Evolutionary conservation across 35 echinoderm and acorn worm genomes (phyloP).

Genomic region (Anneissia japonica): DNA sequence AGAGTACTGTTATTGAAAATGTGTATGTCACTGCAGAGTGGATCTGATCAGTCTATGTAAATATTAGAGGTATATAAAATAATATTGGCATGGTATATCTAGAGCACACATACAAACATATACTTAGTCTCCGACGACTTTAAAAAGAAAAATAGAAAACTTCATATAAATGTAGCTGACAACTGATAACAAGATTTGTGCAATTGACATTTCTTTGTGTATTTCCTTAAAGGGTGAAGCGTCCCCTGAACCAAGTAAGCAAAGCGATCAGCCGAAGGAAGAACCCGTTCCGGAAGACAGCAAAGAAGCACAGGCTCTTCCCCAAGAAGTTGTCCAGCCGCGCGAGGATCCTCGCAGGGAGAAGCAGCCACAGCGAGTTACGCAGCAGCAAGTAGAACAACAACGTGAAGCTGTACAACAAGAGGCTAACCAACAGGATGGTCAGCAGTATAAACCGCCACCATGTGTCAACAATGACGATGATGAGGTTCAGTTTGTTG

Average conservation of each 20-base stretch:
- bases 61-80: too few species aligned
- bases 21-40: too few species aligned
- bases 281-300: background rate
- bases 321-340: background rate
- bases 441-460: background rate
- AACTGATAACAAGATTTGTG: too few species aligned
- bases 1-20: too few species aligned
- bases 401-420: background rate
- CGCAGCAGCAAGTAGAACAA: background rate
- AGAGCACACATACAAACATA: too few species aligned
- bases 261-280: background rate
- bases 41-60: too few species aligned
- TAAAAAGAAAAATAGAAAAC: too few species aligned
- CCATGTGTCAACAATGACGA: slow-evolving; percentile 25
- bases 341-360: background rate
- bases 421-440: background rate
- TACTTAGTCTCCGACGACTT: too few species aligned
- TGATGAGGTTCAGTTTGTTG: slow-evolving; percentile 4
- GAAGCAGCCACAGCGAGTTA: background rate
- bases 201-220: too few species aligned
- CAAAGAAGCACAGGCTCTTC: background rate
- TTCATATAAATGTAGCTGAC: too few species aligned
- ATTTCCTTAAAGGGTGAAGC: background rate
- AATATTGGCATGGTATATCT: too few species aligned
- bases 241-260: background rate